Percentiles rank a stretch among this genome's conserved stretches.
Conservation (phyloP, 1,140 invertebrate genomes). For the Globodera ellingtonae region DNA sequence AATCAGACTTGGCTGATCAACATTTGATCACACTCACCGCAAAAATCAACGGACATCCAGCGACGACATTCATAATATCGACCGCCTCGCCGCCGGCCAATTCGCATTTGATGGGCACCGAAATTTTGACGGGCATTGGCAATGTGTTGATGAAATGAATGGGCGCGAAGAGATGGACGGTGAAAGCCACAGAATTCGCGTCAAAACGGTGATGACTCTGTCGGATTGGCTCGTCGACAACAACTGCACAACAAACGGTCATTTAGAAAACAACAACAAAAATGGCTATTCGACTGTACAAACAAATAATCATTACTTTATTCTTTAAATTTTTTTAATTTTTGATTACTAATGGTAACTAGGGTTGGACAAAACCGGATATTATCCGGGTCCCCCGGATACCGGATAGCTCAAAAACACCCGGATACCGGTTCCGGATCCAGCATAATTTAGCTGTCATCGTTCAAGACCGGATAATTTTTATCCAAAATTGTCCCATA, state of each 20-base stretch:
- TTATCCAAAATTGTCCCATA: too few species aligned
- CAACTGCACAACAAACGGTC: not conserved
- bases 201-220: not conserved
- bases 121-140: constrained; percentile 78
- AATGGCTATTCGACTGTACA: too few species aligned
- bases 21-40: not conserved
- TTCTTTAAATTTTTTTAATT: too few species aligned
- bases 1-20: not conserved
- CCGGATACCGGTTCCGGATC: too few species aligned
- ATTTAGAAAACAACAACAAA: not conserved
- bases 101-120: constrained; percentile 63
- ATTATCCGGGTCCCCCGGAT: too few species aligned
- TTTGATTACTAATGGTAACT: not conserved
- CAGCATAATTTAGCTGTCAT: too few species aligned
- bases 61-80: constrained; percentile 51
- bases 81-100: constrained; percentile 52
- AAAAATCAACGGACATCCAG: constrained; percentile 18
- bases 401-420: too few species aligned
- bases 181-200: constrained; percentile 69
- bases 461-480: too few species aligned
- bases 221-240: constrained; percentile 10
- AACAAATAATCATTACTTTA: too few species aligned
- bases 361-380: too few species aligned
- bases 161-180: constrained; percentile 82
- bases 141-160: constrained; percentile 87